These are phyloP conservation scores for Arctopsyche grandis DNA, from an alignment of 1,140 invertebrate genomes.

Conservation along the genomic window DNA sequence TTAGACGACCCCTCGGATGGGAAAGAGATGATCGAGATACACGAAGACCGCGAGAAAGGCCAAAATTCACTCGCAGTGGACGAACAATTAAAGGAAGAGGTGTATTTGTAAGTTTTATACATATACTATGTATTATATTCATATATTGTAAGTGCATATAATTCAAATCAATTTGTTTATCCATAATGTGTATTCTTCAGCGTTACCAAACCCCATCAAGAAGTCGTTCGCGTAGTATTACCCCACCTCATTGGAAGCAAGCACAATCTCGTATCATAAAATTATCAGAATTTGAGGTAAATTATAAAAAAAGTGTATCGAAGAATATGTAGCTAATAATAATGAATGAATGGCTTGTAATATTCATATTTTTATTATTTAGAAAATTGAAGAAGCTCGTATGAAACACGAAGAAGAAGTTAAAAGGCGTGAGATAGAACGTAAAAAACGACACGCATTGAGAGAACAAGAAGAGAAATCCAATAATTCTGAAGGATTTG, in stretches of 20 bases:
- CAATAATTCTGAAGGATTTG: slow-evolving; percentile 58
- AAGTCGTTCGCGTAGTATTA: slow-evolving; percentile 82
- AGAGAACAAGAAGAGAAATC: slow-evolving; percentile 59
- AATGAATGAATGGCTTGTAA: no score
- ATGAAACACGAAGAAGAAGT: slow-evolving; percentile 72
- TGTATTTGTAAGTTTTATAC: slow-evolving; percentile 78
- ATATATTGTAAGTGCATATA: no score
- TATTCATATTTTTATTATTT: slow-evolving; percentile 44
- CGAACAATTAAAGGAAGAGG: slow-evolving; percentile 89
- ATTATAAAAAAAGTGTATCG: not conserved
- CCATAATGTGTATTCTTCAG: slow-evolving; percentile 61
- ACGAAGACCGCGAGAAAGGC: slow-evolving; percentile 58
- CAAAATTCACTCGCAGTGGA: slow-evolving; percentile 77
- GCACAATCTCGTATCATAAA: slow-evolving; percentile 86
- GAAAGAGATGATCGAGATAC: slow-evolving; percentile 42
- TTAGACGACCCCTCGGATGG: slow-evolving; percentile 19
- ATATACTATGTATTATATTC: no score
- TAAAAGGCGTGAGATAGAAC: slow-evolving; percentile 68
- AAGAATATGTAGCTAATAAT: no score
- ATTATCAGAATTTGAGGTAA: slow-evolving; percentile 80
- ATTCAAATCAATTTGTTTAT: not conserved
- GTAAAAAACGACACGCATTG: slow-evolving; percentile 70
- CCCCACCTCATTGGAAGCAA: slow-evolving; percentile 90
- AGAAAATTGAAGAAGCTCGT: slow-evolving; percentile 73
- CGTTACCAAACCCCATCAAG: slow-evolving; percentile 87